Conservation (phyloP, 2,797 vertebrate species). For the Tapirus indicus region DNA sequence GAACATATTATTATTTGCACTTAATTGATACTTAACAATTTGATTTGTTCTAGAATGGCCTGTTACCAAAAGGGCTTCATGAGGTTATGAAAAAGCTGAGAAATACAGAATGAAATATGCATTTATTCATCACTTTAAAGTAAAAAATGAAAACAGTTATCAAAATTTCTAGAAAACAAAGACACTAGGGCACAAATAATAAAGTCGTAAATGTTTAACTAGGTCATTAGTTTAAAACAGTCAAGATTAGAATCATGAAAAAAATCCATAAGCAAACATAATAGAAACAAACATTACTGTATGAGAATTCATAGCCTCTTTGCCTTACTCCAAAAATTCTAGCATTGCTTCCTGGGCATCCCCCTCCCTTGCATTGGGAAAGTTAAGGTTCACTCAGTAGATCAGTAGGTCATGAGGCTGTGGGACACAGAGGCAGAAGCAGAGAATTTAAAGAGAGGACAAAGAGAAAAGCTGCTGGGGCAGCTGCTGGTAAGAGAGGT, state of each 20-base stretch:
- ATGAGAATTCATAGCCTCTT: neutral
- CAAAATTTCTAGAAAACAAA: conserved; percentile 27
- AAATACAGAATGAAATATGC: neutral
- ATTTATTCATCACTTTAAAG: conserved; percentile 42
- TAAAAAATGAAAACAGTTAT: conserved; percentile 31
- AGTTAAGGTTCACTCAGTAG: neutral
- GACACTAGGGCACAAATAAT: neutral
- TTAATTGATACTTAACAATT: conserved; percentile 31
- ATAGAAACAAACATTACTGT: neutral
- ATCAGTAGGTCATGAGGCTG: neutral
- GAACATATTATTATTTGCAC: neutral
- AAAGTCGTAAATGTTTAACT: conserved; percentile 18
- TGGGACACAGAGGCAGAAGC: neutral
- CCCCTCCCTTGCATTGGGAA: neutral
- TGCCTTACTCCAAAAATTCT: neutral
- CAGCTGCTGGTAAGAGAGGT: neutral
- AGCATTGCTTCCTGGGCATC: neutral
- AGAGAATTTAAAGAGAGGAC: neutral
- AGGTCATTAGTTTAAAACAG: conserved; percentile 2
- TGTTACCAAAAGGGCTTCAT: neutral
- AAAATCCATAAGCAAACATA: neutral
- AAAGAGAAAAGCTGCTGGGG: neutral
- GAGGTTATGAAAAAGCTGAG: neutral
- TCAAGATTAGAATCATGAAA: neutral
- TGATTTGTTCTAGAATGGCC: neutral